phyloP scores from a whole-genome alignment of 1,140 invertebrate genomes.

The Calliopsis andreniformis region DNA sequence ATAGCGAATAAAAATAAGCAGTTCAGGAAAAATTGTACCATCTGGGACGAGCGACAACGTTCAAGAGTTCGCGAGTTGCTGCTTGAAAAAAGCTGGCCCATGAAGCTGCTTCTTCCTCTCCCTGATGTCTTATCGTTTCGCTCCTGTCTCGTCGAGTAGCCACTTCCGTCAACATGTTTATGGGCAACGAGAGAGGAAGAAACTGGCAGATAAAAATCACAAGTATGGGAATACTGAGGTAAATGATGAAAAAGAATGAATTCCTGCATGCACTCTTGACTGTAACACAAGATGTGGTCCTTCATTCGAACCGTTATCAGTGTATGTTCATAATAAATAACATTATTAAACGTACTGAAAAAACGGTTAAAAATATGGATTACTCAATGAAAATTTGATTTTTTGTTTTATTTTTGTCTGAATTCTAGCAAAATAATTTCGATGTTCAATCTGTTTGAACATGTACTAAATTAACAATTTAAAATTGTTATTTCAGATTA shows the following conservation, averaged over 20 bases:
- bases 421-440: too few relatives aligned
- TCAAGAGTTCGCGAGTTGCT: conserved; percentile 2
- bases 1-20: conserved; percentile 17
- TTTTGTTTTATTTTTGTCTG: too few relatives aligned
- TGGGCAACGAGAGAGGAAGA: conserved; percentile 27
- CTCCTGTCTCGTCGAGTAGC: conserved; percentile 32
- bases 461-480: too few relatives aligned
- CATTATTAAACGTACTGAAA: not conserved
- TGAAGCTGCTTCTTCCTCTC: conserved; percentile 1
- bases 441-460: too few relatives aligned
- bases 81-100: not conserved
- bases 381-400: too few relatives aligned
- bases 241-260: conserved; percentile 39
- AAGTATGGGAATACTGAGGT: not conserved
- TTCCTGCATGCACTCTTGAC: not conserved
- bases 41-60: not conserved
- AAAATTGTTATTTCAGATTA: too few relatives aligned
- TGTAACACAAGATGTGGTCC: too few relatives aligned
- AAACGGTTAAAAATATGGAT: not conserved
- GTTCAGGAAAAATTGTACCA: not conserved
- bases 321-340: not conserved
- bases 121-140: conserved; percentile 43
- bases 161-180: conserved; percentile 51
- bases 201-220: conserved; percentile 4
- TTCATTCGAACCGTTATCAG: not conserved